Conservation (phyloP, 2,888 invertebrate genomes). For the Tigriopus californicus region DNA sequence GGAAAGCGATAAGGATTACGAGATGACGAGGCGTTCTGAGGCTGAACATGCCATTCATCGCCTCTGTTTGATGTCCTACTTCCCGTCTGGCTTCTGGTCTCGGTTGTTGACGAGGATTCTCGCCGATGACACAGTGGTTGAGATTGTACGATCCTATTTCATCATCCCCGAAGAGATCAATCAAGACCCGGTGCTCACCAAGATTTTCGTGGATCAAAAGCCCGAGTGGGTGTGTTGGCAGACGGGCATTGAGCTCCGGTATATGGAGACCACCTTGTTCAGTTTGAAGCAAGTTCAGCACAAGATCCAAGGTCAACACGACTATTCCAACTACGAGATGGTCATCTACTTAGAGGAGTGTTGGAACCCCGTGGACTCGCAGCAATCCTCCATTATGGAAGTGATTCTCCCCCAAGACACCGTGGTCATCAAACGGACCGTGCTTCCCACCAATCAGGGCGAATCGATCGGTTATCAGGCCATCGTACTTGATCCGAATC, state of each 20-base stretch:
- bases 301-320: conserved; percentile 2
- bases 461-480: conserved; percentile 26
- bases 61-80: conserved; percentile 80
- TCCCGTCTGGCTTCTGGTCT: conserved; percentile 96
- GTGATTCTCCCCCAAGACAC: conserved; percentile 56
- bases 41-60: conserved; percentile 32
- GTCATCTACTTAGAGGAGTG: conserved; percentile 50
- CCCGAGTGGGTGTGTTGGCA: conserved; percentile 90
- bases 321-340: conserved; percentile 24
- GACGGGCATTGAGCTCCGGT: conserved; percentile 66
- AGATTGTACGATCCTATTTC: conserved; percentile 54
- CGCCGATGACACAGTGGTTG: conserved; percentile 65
- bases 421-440: conserved; percentile 36
- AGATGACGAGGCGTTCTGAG: conserved; percentile 21
- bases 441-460: conserved; percentile 20
- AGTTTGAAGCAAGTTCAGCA: conserved; percentile 58
- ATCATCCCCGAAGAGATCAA: conserved; percentile 35
- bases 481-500: conserved; percentile 54
- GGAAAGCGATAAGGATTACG: conserved; percentile 18
- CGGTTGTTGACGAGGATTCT: conserved; percentile 74
- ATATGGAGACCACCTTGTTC: conserved; percentile 58
- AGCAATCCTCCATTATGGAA: conserved; percentile 62
- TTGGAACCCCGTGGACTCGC: conserved; percentile 65
- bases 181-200: conserved; percentile 30
- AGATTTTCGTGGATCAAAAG: conserved; percentile 40